Base-by-base conservation (phyloP, 2,797 vertebrate genomes). In the Silurus lanzhouensis region DNA sequence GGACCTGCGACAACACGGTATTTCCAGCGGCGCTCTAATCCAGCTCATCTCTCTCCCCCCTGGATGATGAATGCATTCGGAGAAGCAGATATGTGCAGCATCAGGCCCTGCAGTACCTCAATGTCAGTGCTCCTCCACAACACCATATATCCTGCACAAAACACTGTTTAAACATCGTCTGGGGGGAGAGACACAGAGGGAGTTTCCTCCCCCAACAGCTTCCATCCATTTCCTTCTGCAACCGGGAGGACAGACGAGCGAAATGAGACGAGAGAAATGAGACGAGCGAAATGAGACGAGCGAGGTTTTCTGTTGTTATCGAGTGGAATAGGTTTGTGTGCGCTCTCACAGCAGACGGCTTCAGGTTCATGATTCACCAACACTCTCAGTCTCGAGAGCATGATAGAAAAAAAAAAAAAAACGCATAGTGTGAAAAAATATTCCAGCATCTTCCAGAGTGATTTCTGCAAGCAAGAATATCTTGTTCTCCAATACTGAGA, bases 71-170 rank as follows among this genome's bases (percentile, higher is more conserved):
- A 88, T 87, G 86, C 22, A 66, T 70, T 64, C 55, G 46, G 57
- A 22, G 52, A 38, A 57, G 75, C 63, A n/a, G 79, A 63, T 84
- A 71, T 72, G 46, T 80, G 79, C 87, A 85, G 81, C n/a, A 76
- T 61, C 75, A 76, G 74, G 70, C 84, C 78, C 78, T 83, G 79
- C 31, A 80, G 46, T 90, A 66, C 64, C 87, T 88, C 86, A 87
- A 79, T 87, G 86, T 90, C 87, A 81, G 19, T 27, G 46, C 83
- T 66, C 84, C 31, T 78, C 79, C 75, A 85, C 71, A 88, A 83
- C 25, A 72, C 81, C 61, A 89, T 81, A 64, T 70, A 68, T 87
- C 83, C 86, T 86, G 66, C 77, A 64, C 46, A 74, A 77, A 76
- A 38, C 76, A 63, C 67, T 70, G 4, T 76, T 7, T 27, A 71